phyloP scores from a whole-genome alignment of 2,888 invertebrate genomes.

The Drosophila melanosoma region DNA sequence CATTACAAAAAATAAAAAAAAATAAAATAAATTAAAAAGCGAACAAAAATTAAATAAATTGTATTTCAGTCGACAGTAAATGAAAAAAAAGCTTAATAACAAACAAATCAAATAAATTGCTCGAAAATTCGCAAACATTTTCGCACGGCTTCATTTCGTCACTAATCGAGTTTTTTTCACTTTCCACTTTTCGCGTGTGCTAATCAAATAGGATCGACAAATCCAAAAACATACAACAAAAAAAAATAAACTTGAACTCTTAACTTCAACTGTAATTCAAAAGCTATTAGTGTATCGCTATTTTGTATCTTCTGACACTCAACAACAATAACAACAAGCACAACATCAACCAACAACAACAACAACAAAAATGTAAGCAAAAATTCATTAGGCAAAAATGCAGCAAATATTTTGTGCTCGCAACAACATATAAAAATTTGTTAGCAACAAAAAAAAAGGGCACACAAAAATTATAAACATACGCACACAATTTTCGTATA shows the following conservation, averaged over 20 bases:
- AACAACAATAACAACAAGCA: constrained; percentile 27
- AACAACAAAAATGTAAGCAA: constrained; percentile 64
- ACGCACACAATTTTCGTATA: constrained; percentile 33
- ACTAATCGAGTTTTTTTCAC: constrained; percentile 36
- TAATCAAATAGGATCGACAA: constrained; percentile 27
- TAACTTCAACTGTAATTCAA: constrained; percentile 23
- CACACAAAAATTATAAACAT: constrained; percentile 34
- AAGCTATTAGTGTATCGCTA: constrained; percentile 45
- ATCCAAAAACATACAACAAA: constrained; percentile 1
- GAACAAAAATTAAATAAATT: not conserved
- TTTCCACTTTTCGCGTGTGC: constrained; percentile 41
- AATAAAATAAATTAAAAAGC: not conserved
- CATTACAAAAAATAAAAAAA: constrained; percentile 8
- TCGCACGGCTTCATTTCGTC: constrained; percentile 37
- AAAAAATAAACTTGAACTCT: constrained; percentile 25
- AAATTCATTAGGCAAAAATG: constrained; percentile 37
- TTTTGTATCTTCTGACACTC: constrained; percentile 48
- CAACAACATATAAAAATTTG: constrained; percentile 27
- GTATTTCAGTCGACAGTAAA: constrained; percentile 4
- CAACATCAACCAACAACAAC: constrained; percentile 16
- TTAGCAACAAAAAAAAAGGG: constrained; percentile 26
- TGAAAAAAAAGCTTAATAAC: constrained; percentile 6
- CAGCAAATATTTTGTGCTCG: constrained; percentile 60
- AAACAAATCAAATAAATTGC: constrained; percentile 9
- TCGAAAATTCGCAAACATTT: constrained; percentile 33